Base-by-base conservation (phyloP, 2,888 invertebrate species). In the Epinotia brunnichana region DNA sequence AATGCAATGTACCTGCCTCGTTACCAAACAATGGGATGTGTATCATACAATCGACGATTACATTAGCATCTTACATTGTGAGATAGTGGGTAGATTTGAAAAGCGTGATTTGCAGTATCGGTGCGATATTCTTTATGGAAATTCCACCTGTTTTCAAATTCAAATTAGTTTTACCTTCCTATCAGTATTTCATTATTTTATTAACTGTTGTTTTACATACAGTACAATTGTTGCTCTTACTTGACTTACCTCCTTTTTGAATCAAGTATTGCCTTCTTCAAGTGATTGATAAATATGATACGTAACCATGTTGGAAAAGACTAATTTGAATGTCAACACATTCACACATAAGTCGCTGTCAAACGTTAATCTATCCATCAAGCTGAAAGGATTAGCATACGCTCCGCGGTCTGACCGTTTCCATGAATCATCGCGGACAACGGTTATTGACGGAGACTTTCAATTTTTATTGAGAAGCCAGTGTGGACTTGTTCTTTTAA, bases 11-110 rank as follows among this genome's bases (percentile, higher is more conserved):
- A 76, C 80, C 9, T 35, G 9, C 35, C 83, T 84, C 76, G 80
- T 84, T 82, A 80, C 76, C 78, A 83, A 86, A 88, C 87, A 88
- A 88, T 88, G 79, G 87, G 77, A 83, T 83, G 83, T 84, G 84
- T 85, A 83, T 85, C 79, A 80, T 81, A 79, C 81, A 76, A 81
- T 82, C 79, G 81, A 73, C 79, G 78, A 83, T 85, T 87, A 83
- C 80, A 82, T 85, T 85, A 71, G 73, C 74, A 71, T 75, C 59
- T 51, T 66, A 69, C 71, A 66, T 70, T 70, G 59, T 51, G 56
- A 63, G 66, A 60, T 62, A 56, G 74, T 51, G 44, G 63, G 54
- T 51, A 61, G 69, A 64, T 74, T 59, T 56, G 67, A 67, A 74
- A 62, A 60, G 44, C 62, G 54, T 60, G 63, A 61, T 66, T 66